Base-by-base conservation (phyloP, 2,888 invertebrate species). In the Labia minor region DNA sequence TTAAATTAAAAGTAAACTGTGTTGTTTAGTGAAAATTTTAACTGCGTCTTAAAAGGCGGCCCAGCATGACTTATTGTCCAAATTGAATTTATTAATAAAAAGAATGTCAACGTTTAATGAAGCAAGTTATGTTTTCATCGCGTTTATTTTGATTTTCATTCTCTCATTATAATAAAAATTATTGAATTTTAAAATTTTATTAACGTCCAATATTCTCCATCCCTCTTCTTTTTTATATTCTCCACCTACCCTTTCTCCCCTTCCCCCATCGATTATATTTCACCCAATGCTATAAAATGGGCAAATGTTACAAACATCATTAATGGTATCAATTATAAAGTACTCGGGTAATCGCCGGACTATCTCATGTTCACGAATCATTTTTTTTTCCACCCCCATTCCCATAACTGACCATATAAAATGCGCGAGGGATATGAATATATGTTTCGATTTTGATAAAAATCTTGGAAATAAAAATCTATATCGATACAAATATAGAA, bases 21-120 rank as follows among this genome's bases (percentile, higher is more conserved):
- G 62, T 21, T 26, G 37, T 61, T 37, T 64, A n/a, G 18, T 64
- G 61, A 66, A 66, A 63, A 63, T 49, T 33, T 66, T 66, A 66
- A 63, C 61, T 26, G 16, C 64, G 64, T 19, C 66, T 66, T 63
- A 64, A 37, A 62, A 64, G 37, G 3, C 19, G 14, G 20, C 37
- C 19, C 61, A 62, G 61, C 26, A 21, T 66, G 21, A 19, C 20
- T 26, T 16, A 18, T 19, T 19, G 61, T 21, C 61, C 61, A 33
- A 61, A 49, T n/a, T 49, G 49, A 49, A 49, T 49, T 49, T 49
- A 49, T 49, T 49, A 49, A 49, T 49, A 49, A 49, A 49, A 49
- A 49, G 49, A 49, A n/a, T 49, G 49, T 49, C 49, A 49, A 14
- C 3, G 16, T 49, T 49, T 49, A 49, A 49, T 16, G 49, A 49